These are phyloP conservation scores for Poecilia latipinna DNA, from an alignment of 2,113 vertebrate species.

Conservation along the genomic window DNA sequence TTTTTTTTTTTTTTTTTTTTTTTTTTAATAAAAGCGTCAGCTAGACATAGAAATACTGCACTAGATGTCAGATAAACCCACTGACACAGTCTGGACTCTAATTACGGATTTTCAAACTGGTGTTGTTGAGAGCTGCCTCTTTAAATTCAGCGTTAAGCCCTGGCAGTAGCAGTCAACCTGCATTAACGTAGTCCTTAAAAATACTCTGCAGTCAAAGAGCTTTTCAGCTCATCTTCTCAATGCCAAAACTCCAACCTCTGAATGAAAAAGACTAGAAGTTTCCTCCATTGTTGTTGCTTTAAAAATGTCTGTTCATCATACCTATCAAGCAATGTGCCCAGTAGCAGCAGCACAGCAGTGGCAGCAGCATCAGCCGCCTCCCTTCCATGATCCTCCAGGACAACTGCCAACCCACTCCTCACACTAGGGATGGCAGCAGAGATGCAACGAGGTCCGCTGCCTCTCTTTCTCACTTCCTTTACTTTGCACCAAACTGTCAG, in stretches of 20 bases:
- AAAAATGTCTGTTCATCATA: conserved; percentile 46
- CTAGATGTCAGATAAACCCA: not conserved
- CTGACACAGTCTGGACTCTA: not conserved
- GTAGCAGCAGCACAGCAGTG: conserved; percentile 50
- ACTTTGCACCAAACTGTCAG: conserved; percentile 74
- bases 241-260: conserved; percentile 21
- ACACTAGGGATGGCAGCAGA: conserved; percentile 32
- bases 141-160: conserved; percentile 47
- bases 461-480: conserved; percentile 33
- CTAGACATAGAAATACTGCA: conserved; percentile 1
- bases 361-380: conserved; percentile 50
- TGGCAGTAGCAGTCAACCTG: conserved; percentile 53
- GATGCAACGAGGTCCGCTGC: conserved; percentile 18
- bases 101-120: not conserved
- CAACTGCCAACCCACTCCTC: conserved; percentile 23
- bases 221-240: conserved; percentile 22
- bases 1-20: too few relatives aligned
- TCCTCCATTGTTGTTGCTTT: conserved; percentile 2
- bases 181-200: conserved; percentile 57
- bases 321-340: conserved; percentile 60
- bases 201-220: conserved; percentile 30
- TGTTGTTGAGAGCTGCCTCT: not conserved
- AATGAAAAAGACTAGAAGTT: not conserved
- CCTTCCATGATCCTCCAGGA: conserved; percentile 52
- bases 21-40: not conserved